Evolutionary conservation across 2,113 vertebrate genomes (phyloP).

Genomic region (Gnathonemus echidnorhynchus): DNA sequence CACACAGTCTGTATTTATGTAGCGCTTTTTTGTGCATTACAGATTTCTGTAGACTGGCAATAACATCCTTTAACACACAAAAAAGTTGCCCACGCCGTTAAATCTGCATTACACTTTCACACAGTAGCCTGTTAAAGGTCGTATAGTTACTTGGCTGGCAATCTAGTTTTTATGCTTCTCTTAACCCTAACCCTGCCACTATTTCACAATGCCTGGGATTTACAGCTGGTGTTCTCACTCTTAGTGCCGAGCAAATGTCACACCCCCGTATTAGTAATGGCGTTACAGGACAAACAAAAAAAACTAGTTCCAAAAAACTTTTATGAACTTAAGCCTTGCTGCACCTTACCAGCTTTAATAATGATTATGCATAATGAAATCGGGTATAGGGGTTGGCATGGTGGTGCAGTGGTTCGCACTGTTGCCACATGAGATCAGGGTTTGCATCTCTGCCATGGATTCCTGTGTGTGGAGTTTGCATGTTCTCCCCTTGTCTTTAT

Average conservation of each 20-base stretch:
- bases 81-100: not conserved
- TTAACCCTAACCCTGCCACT: not conserved
- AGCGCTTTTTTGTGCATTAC: not conserved
- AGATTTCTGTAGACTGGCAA: not conserved
- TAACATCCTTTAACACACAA: not conserved
- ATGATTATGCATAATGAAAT: not conserved
- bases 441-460: not conserved
- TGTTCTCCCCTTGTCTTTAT: not conserved
- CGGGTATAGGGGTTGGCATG: not conserved
- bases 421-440: not conserved
- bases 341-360: not conserved
- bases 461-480: too few relatives aligned
- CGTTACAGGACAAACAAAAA: not conserved
- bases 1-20: not conserved
- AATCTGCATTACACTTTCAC: slow-evolving; percentile 4
- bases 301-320: not conserved
- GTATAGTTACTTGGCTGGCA: slow-evolving; percentile 29
- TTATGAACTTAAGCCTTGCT: not conserved
- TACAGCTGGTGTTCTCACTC: not conserved
- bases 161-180: slow-evolving; percentile 16
- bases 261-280: not conserved
- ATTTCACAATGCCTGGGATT: slow-evolving; percentile 2
- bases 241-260: not conserved
- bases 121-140: slow-evolving; percentile 34
- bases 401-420: too few relatives aligned